Percentiles rank a stretch among this genome's conserved stretches.
These are phyloP conservation scores for Chiroxiphia lanceolata DNA, from an alignment of 2,797 vertebrate genomes.

Conservation along the genomic window DNA sequence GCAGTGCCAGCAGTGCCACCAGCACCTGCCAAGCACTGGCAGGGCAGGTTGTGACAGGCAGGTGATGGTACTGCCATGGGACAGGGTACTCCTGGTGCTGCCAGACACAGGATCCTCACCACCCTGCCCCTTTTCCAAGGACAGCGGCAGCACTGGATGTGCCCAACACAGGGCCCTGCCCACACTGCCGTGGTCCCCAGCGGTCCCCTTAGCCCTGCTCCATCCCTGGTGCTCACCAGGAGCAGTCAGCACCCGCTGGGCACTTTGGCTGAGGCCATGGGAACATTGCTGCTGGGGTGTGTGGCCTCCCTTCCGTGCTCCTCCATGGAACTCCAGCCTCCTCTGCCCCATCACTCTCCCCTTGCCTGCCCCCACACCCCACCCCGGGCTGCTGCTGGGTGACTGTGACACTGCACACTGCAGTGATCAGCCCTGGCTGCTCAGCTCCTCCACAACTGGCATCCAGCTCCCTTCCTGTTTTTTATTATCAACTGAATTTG, in stretches of 20 bases:
- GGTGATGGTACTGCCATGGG: rapidly evolving
- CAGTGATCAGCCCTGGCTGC: neutral
- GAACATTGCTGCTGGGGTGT: rapidly evolving
- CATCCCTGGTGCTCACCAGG: rapidly evolving
- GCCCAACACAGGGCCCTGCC: neutral
- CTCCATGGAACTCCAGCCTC: rapidly evolving
- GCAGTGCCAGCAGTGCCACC: rapidly evolving
- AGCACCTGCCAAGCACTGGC: neutral
- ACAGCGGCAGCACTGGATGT: rapidly evolving
- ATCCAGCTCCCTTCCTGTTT: constrained; percentile 41
- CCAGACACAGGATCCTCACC: rapidly evolving
- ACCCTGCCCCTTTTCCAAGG: rapidly evolving
- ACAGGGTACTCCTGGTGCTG: rapidly evolving
- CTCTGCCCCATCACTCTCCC: rapidly evolving
- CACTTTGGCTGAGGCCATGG: rapidly evolving
- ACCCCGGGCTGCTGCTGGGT: neutral
- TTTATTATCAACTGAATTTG: constrained; percentile 53
- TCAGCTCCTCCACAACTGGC: neutral
- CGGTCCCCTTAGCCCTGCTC: rapidly evolving
- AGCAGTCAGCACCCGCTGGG: neutral
- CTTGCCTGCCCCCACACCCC: neutral
- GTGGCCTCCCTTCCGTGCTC: rapidly evolving
- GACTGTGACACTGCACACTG: rapidly evolving
- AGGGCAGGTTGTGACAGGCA: rapidly evolving
- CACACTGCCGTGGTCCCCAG: rapidly evolving